phyloP scores from a whole-genome alignment of 2,113 vertebrate genomes.

The Oriolus oriolus region DNA sequence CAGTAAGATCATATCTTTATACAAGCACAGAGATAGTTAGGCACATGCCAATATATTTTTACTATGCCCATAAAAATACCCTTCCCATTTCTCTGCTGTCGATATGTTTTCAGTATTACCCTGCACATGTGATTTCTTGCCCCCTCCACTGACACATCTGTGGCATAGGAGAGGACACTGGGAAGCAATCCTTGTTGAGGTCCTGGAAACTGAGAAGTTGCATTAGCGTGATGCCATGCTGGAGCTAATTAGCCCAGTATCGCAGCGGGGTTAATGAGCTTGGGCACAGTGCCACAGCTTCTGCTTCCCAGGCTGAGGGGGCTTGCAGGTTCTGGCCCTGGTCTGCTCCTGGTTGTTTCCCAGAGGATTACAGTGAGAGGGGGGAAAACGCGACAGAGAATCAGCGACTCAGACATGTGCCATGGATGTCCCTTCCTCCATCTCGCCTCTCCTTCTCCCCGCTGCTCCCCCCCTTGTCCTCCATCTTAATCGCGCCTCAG shows the following conservation, averaged over 20 bases:
- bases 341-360: not conserved
- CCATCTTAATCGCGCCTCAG: not conserved
- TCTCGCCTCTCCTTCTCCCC: not conserved
- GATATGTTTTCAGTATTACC: not conserved
- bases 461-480: not conserved
- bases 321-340: not conserved
- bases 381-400: rapidly evolving
- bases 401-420: not conserved
- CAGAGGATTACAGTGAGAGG: not conserved
- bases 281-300: not conserved
- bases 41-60: not conserved
- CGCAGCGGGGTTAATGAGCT: not conserved
- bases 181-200: not conserved
- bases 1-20: not conserved
- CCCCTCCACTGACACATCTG: not conserved
- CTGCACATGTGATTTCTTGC: rapidly evolving
- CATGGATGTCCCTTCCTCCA: not conserved
- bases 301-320: not conserved
- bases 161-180: not conserved
- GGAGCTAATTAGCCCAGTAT: not conserved
- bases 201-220: not conserved
- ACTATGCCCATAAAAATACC: not conserved
- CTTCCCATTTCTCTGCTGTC: not conserved
- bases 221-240: not conserved
- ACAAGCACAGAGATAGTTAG: not conserved